Base-by-base conservation (phyloP, 2,888 invertebrate species). In the Trichopoda pennipes region DNA sequence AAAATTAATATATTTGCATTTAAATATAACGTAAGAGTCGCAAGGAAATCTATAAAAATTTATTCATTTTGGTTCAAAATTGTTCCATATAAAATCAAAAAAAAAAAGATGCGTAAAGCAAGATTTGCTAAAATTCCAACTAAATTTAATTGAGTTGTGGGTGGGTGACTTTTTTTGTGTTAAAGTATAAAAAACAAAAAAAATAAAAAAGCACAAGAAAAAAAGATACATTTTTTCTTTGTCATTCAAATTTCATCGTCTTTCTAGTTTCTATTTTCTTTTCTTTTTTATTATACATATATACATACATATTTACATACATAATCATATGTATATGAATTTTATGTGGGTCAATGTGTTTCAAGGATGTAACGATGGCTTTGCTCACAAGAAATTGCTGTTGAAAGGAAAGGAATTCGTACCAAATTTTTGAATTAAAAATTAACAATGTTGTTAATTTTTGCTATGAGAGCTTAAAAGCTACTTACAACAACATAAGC, bases 1-100 rank as follows among this genome's bases (percentile, higher is more conserved):
- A 44, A 77, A 69, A 47, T 69, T 63, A 55, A 61, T 69, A 69
- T 44, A 21, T 61, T 76, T 61, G 60, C 23, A 58, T 51, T 42
- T n/a, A 12, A 51, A 38, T 7, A 53, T n/a, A 3, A 42, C 2
- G 1, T 14, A 17, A 28, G n/a, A 68, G 28, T 55, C 35, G 4
- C 17, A 42, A 42, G 28, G 12, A 68, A 23, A 55, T 68, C 17
- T 44, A 28, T 8, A 42, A 55, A 68, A 44, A 68, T 28, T 55
- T 12, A 7, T 3, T 38, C 14, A 4, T 44, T 44, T 44, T 16
- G 16, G 6, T 44, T 14, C 3, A 44, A 14, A n/a, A 44, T 44
- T n/a, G 4, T 16, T 44, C 16, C 12, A n/a, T 44, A 12, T 14
- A 14, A n/a, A 1, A 44, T n/a, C n/a, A 44, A 28, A 1, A 44